phyloP scores from a whole-genome alignment of 2,888 invertebrate species.

The Agrotis clavis region DNA sequence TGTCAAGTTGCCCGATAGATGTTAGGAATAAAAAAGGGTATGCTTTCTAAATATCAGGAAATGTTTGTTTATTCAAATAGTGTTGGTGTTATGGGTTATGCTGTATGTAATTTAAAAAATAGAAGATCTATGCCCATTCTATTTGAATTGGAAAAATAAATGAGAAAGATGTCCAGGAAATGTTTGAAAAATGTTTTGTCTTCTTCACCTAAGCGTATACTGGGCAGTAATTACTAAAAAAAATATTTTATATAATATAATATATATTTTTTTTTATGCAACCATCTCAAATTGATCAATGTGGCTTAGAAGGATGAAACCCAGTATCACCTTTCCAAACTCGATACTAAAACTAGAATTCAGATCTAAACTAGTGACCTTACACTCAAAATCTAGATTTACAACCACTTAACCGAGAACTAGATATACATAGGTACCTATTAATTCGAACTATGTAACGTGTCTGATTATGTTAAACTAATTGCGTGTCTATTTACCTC shows the following conservation, averaged over 20 bases:
- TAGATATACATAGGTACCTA: background rate
- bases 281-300: background rate
- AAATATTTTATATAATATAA: no score
- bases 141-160: no score
- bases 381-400: no score
- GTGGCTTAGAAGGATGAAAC: background rate
- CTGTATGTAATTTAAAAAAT: no score
- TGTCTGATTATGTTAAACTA: constrained; percentile 24
- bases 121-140: no score
- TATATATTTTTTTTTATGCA: background rate
- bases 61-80: background rate
- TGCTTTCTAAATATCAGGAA: background rate
- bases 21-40: constrained; percentile 4
- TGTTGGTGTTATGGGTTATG: no score
- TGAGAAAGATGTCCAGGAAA: background rate
- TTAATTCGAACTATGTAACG: constrained; percentile 15
- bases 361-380: background rate
- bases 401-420: background rate
- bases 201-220: no score
- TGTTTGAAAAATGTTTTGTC: background rate
- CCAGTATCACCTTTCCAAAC: background rate
- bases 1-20: constrained; percentile 9
- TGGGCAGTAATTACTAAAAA: no score
- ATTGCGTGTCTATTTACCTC: constrained; percentile 41
- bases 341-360: background rate